Base-by-base conservation (phyloP, 2,888 invertebrate species). In the Rhimphoctona megacephalus region DNA sequence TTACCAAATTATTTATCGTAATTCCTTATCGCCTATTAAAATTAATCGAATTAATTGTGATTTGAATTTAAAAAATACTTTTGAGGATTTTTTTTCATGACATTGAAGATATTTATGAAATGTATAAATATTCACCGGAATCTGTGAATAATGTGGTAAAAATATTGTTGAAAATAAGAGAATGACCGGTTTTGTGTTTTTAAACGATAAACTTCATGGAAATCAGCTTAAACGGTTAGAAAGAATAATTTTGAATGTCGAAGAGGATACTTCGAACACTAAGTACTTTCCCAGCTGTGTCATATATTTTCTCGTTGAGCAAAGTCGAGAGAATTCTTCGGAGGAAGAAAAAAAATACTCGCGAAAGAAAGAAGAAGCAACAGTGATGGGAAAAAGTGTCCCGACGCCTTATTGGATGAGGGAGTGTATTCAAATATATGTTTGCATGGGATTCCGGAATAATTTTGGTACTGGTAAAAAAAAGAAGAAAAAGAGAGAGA, bases 191-290 rank as follows among this genome's bases (percentile, higher is more conserved):
- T 30, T 70, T 30, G 36, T 49, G 19, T 77, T 77, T 25, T 54
- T 52, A 6, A 30, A 67, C 61, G 77, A 33, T 78, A 49, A 81
- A 78, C 61, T 82, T 52, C n/a, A 74, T 69, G 72, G 67, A 85
- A 78, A 79, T 83, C 49, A 49, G 74, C 54, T 82, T 43, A 54
- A 83, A 49, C 36, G 43, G 61, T 54, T 17, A 19, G 43, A 39
- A 64, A 9, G 85, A 85, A 85, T 85, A 83, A 83, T 80, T 83
- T 79, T 83, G 83, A 83, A 85, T 83, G 80, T 85, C 83, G 83
- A 83, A 54, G 25, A 69, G 66, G 14, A 22, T 1, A 25, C 69
- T 49, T 36, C 4, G 46, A 22, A 54, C 22, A 46, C 2, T 7
- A 17, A 14, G 67, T 5, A 66, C 19, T 39, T 81, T 54, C 17